Conservation (phyloP, 1,140 invertebrate genomes). For the Teleopsis dalmanni region DNA sequence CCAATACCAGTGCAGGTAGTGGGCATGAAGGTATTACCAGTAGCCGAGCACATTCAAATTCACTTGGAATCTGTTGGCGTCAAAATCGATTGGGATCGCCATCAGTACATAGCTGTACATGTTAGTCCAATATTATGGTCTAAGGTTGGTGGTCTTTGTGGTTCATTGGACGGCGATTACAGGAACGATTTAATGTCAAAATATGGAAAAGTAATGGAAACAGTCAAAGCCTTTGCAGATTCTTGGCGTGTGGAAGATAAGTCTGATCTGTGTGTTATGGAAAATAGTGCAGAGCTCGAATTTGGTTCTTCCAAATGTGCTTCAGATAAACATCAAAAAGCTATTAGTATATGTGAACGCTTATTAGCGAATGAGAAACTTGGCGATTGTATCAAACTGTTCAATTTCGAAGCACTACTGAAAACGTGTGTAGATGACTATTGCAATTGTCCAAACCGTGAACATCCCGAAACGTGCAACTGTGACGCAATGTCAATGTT, state of each 20-base stretch:
- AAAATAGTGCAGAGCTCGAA: constrained; percentile 30
- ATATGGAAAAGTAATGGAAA: constrained; percentile 46
- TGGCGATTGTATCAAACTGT: constrained; percentile 51
- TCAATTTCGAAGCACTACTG: constrained; percentile 46
- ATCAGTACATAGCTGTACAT: constrained; percentile 56
- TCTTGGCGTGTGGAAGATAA: constrained; percentile 52
- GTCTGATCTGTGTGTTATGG: constrained; percentile 30
- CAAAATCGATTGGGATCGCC: constrained; percentile 65
- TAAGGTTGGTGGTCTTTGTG: constrained; percentile 72
- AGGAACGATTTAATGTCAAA: constrained; percentile 62
- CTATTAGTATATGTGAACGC: constrained; percentile 55
- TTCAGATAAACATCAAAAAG: constrained; percentile 45
- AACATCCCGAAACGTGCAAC: constrained; percentile 55
- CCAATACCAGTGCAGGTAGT: constrained; percentile 61
- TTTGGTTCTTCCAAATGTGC: constrained; percentile 31
- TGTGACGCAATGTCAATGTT: constrained; percentile 71
- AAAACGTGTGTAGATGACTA: constrained; percentile 69
- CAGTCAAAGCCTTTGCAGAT: constrained; percentile 47
- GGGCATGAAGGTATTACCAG: constrained; percentile 60
- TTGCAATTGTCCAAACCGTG: constrained; percentile 56
- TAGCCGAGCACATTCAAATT: constrained; percentile 59
- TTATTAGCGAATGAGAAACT: constrained; percentile 58
- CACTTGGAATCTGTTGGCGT: constrained; percentile 60
- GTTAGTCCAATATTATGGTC: constrained; percentile 65
- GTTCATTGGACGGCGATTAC: constrained; percentile 61